These are phyloP conservation scores for Rhinoderma darwinii DNA, from an alignment of 2,113 vertebrate species.

Conservation along the genomic window DNA sequence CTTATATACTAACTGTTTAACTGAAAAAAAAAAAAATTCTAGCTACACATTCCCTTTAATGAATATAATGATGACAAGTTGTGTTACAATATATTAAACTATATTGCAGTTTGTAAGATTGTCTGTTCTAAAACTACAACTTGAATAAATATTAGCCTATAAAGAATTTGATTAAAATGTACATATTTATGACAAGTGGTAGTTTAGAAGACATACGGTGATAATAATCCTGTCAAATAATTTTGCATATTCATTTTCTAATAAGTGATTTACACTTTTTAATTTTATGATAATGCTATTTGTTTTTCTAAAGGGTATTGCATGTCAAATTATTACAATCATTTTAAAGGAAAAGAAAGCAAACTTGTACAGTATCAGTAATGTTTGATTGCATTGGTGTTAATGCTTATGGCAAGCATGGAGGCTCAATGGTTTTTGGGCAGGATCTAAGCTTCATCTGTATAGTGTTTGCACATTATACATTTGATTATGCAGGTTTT, in stretches of 20 bases:
- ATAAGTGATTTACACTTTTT: neutral
- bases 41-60: too few species aligned
- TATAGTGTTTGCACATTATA: too few species aligned
- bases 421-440: too few species aligned
- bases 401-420: too few species aligned
- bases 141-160: neutral
- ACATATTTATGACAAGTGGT: neutral
- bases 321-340: neutral
- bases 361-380: neutral
- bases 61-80: neutral
- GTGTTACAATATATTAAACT: neutral
- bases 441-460: too few species aligned
- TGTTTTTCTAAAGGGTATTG: neutral
- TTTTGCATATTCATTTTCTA: neutral
- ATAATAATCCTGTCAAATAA: neutral
- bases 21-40: too few species aligned
- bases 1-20: too few species aligned
- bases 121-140: neutral
- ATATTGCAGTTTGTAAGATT: neutral
- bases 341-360: neutral
- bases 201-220: neutral
- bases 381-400: neutral
- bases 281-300: neutral
- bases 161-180: constrained; percentile 4
- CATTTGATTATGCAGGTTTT: too few species aligned